Evolutionary conservation across 2,113 vertebrate species (phyloP), one percentile per base, ranked within the genome.

Genomic region (Gobiocypris rarus): DNA sequence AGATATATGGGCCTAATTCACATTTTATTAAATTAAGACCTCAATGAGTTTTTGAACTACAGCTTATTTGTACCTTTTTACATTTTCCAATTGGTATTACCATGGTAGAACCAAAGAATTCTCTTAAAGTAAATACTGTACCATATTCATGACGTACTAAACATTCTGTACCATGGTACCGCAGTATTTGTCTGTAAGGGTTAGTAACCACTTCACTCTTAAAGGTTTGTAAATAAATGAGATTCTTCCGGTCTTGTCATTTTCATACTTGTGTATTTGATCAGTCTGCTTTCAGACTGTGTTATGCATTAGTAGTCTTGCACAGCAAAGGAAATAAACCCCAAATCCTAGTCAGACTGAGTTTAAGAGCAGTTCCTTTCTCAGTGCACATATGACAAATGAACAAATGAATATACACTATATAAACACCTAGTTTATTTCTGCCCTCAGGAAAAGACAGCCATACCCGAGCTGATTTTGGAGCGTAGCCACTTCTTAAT

Each of bases 401-500:
- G n/a, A n/a, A 34, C 73, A 54, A 54, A 54, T 75, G 45, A 17
- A 54, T 6, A 17, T 10, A n/a, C n/a, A n/a, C 38, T 24, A 41
- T 17, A 43, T 43, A 59, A 43, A 59, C 34, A 61, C 1, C 38
- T 13, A 76, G 43, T 45, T 41, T 58, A 74, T 22, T 26, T 28
- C 26, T 31, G 54, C 11, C 31, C 52, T 77, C 19, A 58, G 31
- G 52, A 79, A 61, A 63, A 59, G 17, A 15, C 17, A 28, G 2
- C 7, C 52, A 93, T 94, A 99, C 98, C 98, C 58, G 98, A 99
- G 91, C 96, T 96, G 87, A 99, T 98, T 93, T 99, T 99, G 56
- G 98, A 97, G 82, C 94, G 95, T 26, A 99, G 93, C 98, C 98
- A 99, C 86, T 98, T 97, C 90, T 98, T 98, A 95, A 99, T 99